These are phyloP conservation scores for Tipula unca DNA, from an alignment of 2,888 invertebrate genomes.

Conservation along the genomic window DNA sequence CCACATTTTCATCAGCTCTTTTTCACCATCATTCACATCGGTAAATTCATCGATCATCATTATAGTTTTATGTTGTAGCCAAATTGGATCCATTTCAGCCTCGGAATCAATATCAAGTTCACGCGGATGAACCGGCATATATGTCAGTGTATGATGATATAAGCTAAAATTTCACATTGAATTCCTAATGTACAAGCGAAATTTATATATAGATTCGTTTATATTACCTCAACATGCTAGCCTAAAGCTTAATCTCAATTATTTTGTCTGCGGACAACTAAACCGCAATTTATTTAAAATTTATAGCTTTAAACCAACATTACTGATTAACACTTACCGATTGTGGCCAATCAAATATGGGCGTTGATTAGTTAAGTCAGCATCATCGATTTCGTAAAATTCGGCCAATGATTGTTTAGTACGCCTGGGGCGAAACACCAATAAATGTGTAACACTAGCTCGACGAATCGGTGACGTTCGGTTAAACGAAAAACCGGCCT, in stretches of 20 bases:
- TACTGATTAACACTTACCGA: not conserved
- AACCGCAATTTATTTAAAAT: not conserved
- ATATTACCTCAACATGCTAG: not conserved
- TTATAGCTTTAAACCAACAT: not conserved
- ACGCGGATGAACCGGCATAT: slow-evolving; percentile 79
- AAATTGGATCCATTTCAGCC: slow-evolving; percentile 80
- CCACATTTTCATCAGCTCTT: slow-evolving; percentile 94
- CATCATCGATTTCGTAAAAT: slow-evolving; percentile 72
- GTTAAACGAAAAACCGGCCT: not conserved
- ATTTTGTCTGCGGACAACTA: not conserved
- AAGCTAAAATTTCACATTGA: slow-evolving; percentile 53
- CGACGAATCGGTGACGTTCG: not conserved
- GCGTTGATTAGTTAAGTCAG: not conserved
- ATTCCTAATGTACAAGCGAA: not conserved
- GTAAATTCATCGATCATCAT: slow-evolving; percentile 96
- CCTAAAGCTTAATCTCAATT: not conserved
- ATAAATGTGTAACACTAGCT: slow-evolving; percentile 31
- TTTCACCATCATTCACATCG: slow-evolving; percentile 91
- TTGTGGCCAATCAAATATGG: slow-evolving; percentile 9
- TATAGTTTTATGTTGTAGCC: slow-evolving; percentile 79
- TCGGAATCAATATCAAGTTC: slow-evolving; percentile 84
- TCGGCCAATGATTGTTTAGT: slow-evolving; percentile 56
- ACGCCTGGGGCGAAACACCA: slow-evolving; percentile 45
- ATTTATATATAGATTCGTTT: not conserved
- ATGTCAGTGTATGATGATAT: slow-evolving; percentile 84